Conservation (phyloP, 1,140 invertebrate genomes). For the Parapsyche elsis region DNA sequence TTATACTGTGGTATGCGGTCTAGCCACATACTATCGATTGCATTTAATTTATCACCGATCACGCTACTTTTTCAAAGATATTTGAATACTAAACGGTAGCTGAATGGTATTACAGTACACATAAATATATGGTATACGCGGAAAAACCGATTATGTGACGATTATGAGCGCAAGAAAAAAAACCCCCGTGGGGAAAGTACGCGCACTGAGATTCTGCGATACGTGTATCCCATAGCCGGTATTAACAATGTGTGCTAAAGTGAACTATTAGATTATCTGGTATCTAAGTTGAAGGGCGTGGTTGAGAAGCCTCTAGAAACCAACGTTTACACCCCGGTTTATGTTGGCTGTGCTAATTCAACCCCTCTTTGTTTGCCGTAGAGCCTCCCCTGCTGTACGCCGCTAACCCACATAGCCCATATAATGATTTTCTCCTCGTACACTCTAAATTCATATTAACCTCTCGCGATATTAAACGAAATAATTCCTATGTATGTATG, state of each 20-base stretch:
- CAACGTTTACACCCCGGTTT: conserved; percentile 43
- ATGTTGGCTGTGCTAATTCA: conserved; percentile 42
- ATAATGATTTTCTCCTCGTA: conserved; percentile 38
- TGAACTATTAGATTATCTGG: conserved; percentile 43
- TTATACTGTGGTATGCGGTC: too few relatives aligned
- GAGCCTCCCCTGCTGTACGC: conserved; percentile 26
- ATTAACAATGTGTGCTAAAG: conserved; percentile 33
- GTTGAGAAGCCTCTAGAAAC: conserved; percentile 42
- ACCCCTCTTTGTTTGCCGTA: conserved; percentile 36
- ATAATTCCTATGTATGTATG: not conserved
- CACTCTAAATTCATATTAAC: conserved; percentile 33
- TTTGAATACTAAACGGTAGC: too few relatives aligned
- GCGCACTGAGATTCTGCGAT: too few relatives aligned
- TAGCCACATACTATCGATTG: too few relatives aligned
- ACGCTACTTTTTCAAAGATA: too few relatives aligned
- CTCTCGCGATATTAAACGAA: conserved; percentile 23
- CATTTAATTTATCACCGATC: too few relatives aligned
- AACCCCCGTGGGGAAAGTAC: too few relatives aligned
- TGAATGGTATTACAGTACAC: too few relatives aligned
- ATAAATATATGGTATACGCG: too few relatives aligned
- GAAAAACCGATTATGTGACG: too few relatives aligned
- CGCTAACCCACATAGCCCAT: conserved; percentile 33
- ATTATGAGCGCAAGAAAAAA: too few relatives aligned
- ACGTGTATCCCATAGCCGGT: not conserved
- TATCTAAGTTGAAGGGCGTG: conserved; percentile 43